phyloP scores from a whole-genome alignment of 2,888 invertebrate genomes.

The Sabatieria punctata region DNA sequence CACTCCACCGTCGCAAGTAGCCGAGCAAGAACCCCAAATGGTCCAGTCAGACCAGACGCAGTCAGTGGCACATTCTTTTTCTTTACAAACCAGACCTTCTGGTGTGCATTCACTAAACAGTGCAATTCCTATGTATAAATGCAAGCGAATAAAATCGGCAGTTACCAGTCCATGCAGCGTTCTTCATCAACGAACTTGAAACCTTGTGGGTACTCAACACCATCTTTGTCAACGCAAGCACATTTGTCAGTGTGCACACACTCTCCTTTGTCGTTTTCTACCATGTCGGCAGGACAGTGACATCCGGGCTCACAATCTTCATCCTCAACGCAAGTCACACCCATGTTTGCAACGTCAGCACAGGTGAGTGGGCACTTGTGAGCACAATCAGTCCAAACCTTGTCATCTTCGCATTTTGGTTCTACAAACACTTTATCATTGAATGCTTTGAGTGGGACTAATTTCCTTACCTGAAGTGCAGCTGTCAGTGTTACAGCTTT shows the following conservation, averaged over 20 bases:
- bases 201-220: neutral
- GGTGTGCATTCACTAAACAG: conserved; percentile 4
- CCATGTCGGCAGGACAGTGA: conserved; percentile 5
- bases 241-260: conserved; percentile 1
- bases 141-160: neutral
- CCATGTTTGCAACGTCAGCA: neutral
- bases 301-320: conserved; percentile 5
- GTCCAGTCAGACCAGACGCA: conserved; percentile 6
- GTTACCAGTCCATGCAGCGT: conserved; percentile 5
- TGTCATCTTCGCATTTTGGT: neutral
- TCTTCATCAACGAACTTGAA: conserved; percentile 5
- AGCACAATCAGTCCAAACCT: conserved; percentile 2
- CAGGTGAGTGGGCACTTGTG: conserved; percentile 1
- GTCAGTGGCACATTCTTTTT: neutral
- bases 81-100: neutral
- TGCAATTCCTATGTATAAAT: neutral
- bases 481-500: neutral
- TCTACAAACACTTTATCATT: neutral
- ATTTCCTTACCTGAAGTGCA: neutral
- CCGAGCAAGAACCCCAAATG: conserved; percentile 5
- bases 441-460: neutral
- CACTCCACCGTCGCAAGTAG: conserved; percentile 2
- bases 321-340: conserved; percentile 1
- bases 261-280: conserved; percentile 4
- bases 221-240: conserved; percentile 3